These are phyloP conservation scores for Anticlea derivata DNA, from an alignment of 2,888 invertebrate species.

Conservation along the genomic window DNA sequence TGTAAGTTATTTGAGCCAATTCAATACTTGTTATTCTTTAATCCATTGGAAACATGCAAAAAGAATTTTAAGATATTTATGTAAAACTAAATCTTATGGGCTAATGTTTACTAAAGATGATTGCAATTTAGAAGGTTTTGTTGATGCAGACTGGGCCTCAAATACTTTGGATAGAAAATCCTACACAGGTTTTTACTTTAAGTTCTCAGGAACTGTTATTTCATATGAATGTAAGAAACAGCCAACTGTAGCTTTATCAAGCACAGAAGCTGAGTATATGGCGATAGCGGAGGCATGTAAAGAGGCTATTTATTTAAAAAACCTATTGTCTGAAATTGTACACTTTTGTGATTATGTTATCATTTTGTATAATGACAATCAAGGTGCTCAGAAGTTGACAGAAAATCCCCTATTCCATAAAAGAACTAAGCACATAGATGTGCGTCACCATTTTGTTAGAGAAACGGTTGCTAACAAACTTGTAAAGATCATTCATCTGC, in stretches of 20 bases:
- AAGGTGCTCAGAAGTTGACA: neutral
- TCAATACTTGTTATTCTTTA: constrained; percentile 32
- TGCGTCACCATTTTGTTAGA: neutral
- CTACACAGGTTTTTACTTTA: neutral
- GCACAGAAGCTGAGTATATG: constrained; percentile 1
- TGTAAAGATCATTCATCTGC: too few relatives aligned
- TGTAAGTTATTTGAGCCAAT: constrained; percentile 36
- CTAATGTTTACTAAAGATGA: constrained; percentile 12
- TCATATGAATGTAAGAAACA: neutral
- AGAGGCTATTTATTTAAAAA: constrained; percentile 2
- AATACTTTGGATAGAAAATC: neutral
- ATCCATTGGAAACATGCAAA: constrained; percentile 30
- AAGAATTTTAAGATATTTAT: constrained; percentile 28
- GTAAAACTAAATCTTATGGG: constrained; percentile 31
- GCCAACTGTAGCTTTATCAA: neutral
- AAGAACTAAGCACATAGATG: constrained; percentile 2
- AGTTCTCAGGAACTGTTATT: neutral
- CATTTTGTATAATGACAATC: neutral
- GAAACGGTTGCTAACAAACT: too few relatives aligned
- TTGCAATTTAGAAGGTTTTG: neutral
- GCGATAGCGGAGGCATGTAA: neutral
- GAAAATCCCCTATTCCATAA: neutral
- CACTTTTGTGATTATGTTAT: neutral
- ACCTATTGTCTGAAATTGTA: neutral
- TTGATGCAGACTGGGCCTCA: neutral